Percentiles rank a stretch among this genome's conserved stretches.
These are phyloP conservation scores for Coendou prehensilis DNA, from an alignment of 2,797 vertebrate species.

Conservation along the genomic window DNA sequence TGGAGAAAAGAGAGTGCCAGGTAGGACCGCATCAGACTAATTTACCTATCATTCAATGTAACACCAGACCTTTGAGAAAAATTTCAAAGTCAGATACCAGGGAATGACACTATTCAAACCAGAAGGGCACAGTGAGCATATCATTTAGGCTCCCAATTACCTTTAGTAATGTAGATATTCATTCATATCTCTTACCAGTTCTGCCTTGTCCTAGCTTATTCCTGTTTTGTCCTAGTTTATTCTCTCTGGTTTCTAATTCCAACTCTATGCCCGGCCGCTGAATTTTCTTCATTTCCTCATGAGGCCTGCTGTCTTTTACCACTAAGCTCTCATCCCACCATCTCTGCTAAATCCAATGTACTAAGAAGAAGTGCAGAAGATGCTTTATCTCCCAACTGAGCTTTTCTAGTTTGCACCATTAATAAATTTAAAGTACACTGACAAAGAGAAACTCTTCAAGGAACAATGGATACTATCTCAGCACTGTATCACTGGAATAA, in stretches of 20 bases:
- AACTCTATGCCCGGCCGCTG: neutral
- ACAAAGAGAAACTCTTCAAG: constrained; percentile 1
- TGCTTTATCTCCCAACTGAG: neutral
- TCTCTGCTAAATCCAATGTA: neutral
- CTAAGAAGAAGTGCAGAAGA: neutral
- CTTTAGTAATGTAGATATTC: neutral
- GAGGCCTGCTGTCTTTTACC: neutral
- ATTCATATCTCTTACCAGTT: neutral
- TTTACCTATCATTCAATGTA: neutral
- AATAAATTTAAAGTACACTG: neutral
- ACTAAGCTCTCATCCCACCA: neutral
- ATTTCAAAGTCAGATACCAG: neutral
- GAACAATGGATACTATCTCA: neutral
- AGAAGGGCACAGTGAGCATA: neutral
- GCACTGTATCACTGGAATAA: neutral
- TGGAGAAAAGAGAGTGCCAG: neutral
- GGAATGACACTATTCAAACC: neutral
- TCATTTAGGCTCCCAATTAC: neutral
- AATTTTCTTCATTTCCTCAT: neutral
- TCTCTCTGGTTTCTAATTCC: neutral
- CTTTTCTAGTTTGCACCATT: neutral
- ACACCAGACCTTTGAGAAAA: neutral
- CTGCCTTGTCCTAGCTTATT: neutral
- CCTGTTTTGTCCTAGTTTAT: neutral
- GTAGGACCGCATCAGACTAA: neutral